Conservation (phyloP, 2,888 invertebrate genomes). For the Caenorhabditis wallacei region DNA sequence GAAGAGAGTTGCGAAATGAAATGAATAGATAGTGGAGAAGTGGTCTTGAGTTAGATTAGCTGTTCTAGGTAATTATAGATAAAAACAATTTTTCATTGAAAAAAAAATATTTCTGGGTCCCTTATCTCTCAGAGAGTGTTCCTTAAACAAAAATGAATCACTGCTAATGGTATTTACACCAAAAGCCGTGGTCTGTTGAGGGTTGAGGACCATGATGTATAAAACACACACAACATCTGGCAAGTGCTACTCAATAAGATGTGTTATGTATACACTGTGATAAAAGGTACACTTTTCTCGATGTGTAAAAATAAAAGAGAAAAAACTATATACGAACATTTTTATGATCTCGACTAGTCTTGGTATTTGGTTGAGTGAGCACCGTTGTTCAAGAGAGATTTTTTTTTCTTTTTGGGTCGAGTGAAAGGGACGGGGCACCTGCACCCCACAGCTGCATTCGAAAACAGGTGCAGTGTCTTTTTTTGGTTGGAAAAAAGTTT, state of each 20-base stretch:
- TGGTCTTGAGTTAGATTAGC: neutral
- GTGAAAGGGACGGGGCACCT: slow-evolving; percentile 34
- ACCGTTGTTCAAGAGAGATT: neutral
- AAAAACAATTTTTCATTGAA: too few relatives aligned
- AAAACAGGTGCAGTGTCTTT: slow-evolving; percentile 38
- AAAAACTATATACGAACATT: slow-evolving; percentile 44
- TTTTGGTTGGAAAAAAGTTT: slow-evolving; percentile 10
- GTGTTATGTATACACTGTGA: slow-evolving; percentile 7
- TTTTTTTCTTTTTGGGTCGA: slow-evolving; percentile 23
- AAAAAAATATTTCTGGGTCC: too few relatives aligned
- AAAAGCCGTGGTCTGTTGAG: neutral
- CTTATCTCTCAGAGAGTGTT: too few relatives aligned
- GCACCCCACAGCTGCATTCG: slow-evolving; percentile 45
- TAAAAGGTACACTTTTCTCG: slow-evolving; percentile 7
- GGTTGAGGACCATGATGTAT: neutral
- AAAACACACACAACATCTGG: slow-evolving; percentile 20
- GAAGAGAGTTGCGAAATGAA: slow-evolving; percentile 39
- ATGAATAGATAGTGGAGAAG: neutral
- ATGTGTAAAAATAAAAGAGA: slow-evolving; percentile 7
- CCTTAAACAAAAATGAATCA: too few relatives aligned
- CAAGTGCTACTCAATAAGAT: neutral
- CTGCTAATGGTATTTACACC: too few relatives aligned
- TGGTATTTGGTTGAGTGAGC: slow-evolving; percentile 2
- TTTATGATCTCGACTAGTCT: slow-evolving; percentile 18
- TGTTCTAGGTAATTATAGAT: too few relatives aligned